A percentile compares a stretch with the other conserved stretches of the same genome.
Conservation (phyloP, 2,888 invertebrate genomes). For the Standfussiana lucernea region DNA sequence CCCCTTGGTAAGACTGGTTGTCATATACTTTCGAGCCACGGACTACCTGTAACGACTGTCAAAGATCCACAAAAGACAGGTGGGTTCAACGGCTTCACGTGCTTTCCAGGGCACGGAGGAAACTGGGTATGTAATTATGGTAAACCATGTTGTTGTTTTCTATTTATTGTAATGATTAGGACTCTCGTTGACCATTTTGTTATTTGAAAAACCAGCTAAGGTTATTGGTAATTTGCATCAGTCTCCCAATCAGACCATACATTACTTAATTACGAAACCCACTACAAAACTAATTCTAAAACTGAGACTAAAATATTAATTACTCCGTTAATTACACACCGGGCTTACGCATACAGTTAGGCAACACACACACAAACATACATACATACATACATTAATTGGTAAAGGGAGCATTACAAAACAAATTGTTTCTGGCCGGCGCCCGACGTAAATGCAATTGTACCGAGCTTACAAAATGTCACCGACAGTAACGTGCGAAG, state of each 20-base stretch:
- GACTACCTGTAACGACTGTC: too few relatives aligned
- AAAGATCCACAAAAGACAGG: too few relatives aligned
- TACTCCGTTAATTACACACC: slow-evolving; percentile 55
- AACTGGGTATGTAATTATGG: too few relatives aligned
- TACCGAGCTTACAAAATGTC: slow-evolving; percentile 65
- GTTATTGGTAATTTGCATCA: not conserved
- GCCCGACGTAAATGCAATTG: slow-evolving; percentile 68
- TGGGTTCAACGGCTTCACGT: too few relatives aligned
- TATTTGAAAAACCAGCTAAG: not conserved
- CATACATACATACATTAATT: slow-evolving; percentile 62
- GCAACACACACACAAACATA: slow-evolving; percentile 57
- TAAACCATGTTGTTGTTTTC: too few relatives aligned
- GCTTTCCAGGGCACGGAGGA: too few relatives aligned
- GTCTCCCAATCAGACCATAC: not conserved
- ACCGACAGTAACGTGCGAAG: slow-evolving; percentile 55
- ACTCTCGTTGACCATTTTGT: not conserved
- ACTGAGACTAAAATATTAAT: slow-evolving; percentile 46
- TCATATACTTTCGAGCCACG: too few relatives aligned
- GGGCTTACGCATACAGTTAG: slow-evolving; percentile 44
- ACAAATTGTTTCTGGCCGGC: slow-evolving; percentile 67
- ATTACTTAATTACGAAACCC: not conserved
- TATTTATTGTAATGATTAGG: too few relatives aligned
- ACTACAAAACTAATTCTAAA: slow-evolving; percentile 20
- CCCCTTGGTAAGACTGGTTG: too few relatives aligned
- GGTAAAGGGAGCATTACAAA: slow-evolving; percentile 67